Evolutionary conservation across 2,888 invertebrate genomes (phyloP), one percentile per base, ranked within the genome.

Genomic region (Hyposoter dolosus): DNA sequence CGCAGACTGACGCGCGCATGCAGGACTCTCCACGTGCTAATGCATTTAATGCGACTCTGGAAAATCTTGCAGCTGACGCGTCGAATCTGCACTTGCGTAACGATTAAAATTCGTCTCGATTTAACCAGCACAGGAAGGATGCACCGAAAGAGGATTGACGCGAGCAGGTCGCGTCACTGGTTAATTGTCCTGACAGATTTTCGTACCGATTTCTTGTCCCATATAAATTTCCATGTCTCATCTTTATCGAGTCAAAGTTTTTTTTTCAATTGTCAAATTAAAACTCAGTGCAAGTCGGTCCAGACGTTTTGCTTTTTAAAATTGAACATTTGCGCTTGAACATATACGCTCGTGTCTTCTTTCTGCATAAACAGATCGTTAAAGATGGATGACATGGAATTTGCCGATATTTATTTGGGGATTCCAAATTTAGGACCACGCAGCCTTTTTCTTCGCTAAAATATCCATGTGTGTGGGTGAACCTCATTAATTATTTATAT

Each of bases 21-120:
- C 65, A 23, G 45, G 43, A 45, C 45, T 63, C 63, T 7, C 60
- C 28, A 50, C 15, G 69, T 43, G 50, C 43, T 32, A 68, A 47
- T 43, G 60, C 60, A 19, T 35, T 63, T 79, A 79, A 79, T 71
- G 47, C 69, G 79, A 79, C 32, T 71, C 66, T 69, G 28, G 47
- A 28, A 71, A 60, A 79, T 79, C 69, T 77, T 40, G 35, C 6
- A 17, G 40, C 77, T 35, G 69, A 71, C 71, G 45, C 71, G 45
- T 45, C 60, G 60, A 71, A 71, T 79, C 35, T 78, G n/a, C n/a
- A n/a, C 77, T 68, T 84, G 82, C 82, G 78, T 79, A 85, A 82
- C 69, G 35, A 69, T 71, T 75, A 65, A 78, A 85, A 85, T 82
- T 85, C 78, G 71, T 75, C 75, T 78, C 71, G 78, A 69, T 63